phyloP scores from a whole-genome alignment of 2,888 invertebrate species.

The Sepioteuthis lessoniana region DNA sequence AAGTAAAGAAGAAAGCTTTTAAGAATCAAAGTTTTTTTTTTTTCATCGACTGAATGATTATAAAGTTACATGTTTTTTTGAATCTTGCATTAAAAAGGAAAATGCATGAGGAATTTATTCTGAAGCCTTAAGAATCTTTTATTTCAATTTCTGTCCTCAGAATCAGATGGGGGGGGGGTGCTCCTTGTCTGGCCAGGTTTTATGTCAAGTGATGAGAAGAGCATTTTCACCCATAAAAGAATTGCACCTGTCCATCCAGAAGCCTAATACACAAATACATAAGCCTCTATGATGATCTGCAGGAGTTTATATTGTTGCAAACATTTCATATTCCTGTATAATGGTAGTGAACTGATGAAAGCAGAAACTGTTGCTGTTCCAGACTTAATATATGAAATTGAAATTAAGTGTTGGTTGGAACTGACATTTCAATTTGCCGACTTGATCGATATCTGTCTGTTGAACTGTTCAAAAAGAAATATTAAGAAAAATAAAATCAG shows the following conservation, averaged over 20 bases:
- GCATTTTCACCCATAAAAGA: neutral
- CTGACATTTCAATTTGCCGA: slow-evolving; percentile 34
- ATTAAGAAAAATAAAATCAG: neutral
- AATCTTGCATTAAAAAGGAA: neutral
- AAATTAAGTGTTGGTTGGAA: neutral
- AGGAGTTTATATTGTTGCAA: neutral
- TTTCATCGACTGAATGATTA: neutral
- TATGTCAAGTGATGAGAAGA: neutral
- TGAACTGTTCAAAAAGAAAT: neutral
- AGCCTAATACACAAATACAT: neutral
- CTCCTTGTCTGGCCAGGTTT: neutral
- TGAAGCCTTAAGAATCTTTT: neutral
- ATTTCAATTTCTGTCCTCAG: neutral
- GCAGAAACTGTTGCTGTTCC: neutral
- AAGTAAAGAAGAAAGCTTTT: no score
- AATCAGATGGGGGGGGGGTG: neutral
- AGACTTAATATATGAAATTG: neutral
- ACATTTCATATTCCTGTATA: neutral
- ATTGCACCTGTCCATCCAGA: neutral
- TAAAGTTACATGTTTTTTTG: neutral
- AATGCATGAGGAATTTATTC: neutral
- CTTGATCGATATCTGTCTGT: slow-evolving; percentile 40
- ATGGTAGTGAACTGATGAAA: slow-evolving; percentile 1
- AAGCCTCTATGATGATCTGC: neutral
- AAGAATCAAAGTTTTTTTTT: neutral